Base-by-base conservation (phyloP, 1,140 invertebrate species). In the Drosophila novamexicana region DNA sequence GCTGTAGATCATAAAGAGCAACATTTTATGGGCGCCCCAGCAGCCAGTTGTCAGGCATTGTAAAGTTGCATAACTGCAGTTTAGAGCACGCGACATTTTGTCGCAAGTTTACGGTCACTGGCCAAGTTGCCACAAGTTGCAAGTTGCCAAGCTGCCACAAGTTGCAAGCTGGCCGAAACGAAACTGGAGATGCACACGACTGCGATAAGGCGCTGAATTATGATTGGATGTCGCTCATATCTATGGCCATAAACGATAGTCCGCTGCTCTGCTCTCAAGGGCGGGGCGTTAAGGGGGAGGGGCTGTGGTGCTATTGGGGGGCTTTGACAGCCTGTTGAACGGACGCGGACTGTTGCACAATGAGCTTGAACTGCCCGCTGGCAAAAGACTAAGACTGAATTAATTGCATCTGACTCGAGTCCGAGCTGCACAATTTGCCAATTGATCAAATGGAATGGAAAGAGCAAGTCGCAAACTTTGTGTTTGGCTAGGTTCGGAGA, bases 1-100 rank as follows among this genome's bases (percentile, higher is more conserved):
- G 32, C 12, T 68, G 32, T 56, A 79, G 77, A 79, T 75, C 75
- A 89, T 88, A 88, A 88, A 88, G 67, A 73, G 42, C 39, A 57
- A 39, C 69, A 77, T 69, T 88, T 88, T 89, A 88, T 80, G 81
- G 61, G 32, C 58, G 39, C 71, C 47, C 77, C 76, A 69, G 70
- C 84, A 75, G 64, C 70, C 49, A 71, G 66, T 89, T 88, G 83
- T 88, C 83, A 88, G 83, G 79, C 84, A 88, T 83, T 83, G 70
- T 88, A 89, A 88, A 88, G 80, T 88, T 88, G 78, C 84, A 88
- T 88, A 88, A 88, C 83, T 88, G 83, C 83, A 89, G 79, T 88
- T 88, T 83, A 89, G 83, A 88, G 83, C 83, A 88, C 83, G 83
- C 83, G 83, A 88, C 83, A 88, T 88, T 88, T 88, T 88, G 80